Evolutionary conservation across 2,888 invertebrate species (phyloP), one percentile per base, ranked within the genome.

Genomic region (Cosmopolites sordidus): DNA sequence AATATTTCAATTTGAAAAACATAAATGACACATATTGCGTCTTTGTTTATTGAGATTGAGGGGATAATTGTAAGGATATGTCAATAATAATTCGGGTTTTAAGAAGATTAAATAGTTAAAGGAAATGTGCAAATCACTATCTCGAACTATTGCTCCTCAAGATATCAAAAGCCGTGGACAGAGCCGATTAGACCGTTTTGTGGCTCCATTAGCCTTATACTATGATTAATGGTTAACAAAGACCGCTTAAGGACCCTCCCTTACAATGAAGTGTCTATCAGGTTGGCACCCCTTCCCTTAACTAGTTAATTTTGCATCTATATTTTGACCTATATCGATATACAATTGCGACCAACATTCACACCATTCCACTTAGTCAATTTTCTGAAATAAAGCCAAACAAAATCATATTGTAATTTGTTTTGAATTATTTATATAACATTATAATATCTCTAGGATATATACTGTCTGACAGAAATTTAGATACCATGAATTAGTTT

Each of bases 181-280:
- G 49, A 49, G 52, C 49, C 52, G 52, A 56, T 56, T 56, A 52
- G 46, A 48, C 49, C 38, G 39, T 49, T 48, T 51, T 51, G 57
- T 56, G 51, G 57, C 53, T 54, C 57, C 53, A 57, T 57, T 57
- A 57, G 57, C 48, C 50, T 50, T 50, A 57, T 57, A 54, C 57
- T 50, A 57, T 57, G 57, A 57, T 57, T 57, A 57, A 57, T 57
- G 57, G 53, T 53, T 53, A 53, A 54, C 53, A 57, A 56, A 53
- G 56, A 50, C 50, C 47, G 53, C 57, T 54, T 57, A 51, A 57
- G 47, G 53, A 57, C 49, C 47, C 46, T 53, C 53, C 53, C 44
- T 54, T 54, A 54, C 57, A 57, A 53, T 57, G 53, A 57, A 57
- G 53, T 57, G 57, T 57, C 57, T 54, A 57, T 57, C 57, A 57